Conservation (phyloP, 2,888 invertebrate species). For the Cenopis cana region DNA sequence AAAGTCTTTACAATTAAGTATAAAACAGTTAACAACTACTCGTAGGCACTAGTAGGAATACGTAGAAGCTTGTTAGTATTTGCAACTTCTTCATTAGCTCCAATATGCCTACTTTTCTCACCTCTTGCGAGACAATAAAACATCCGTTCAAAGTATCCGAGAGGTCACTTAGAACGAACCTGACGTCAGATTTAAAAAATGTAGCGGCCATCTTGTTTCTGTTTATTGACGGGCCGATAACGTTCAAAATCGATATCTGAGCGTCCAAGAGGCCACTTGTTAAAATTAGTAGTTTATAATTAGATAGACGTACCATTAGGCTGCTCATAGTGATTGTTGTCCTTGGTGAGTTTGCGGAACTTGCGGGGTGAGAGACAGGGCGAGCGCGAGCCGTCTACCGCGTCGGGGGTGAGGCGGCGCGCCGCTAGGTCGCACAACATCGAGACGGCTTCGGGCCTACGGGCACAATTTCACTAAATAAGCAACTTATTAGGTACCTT, state of each 20-base stretch:
- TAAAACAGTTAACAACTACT: neutral
- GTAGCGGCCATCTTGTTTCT: too few species aligned
- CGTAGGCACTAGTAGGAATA: neutral
- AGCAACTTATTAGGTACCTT: neutral
- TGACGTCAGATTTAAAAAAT: too few species aligned
- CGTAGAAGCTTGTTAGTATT: neutral
- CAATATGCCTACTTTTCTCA: too few species aligned
- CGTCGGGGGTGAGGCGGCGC: conserved; percentile 88
- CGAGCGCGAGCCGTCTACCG: conserved; percentile 80
- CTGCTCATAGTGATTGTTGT: conserved; percentile 82
- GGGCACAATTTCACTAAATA: neutral
- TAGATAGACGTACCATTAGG: conserved; percentile 68
- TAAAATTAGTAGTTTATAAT: neutral
- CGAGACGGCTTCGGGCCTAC: conserved; percentile 92
- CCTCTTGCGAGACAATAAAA: too few species aligned
- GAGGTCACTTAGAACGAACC: too few species aligned
- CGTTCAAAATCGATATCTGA: too few species aligned
- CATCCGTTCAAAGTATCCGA: too few species aligned
- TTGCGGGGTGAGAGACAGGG: conserved; percentile 87
- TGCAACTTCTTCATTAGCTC: neutral
- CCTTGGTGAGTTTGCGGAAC: conserved; percentile 84
- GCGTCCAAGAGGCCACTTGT: too few species aligned
- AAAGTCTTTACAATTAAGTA: too few species aligned
- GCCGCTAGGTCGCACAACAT: conserved; percentile 93
- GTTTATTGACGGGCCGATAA: too few species aligned